Percentiles rank a stretch among this genome's conserved stretches.
Conservation (phyloP, 2,797 vertebrate species). For the Notolabrus celidotus region DNA sequence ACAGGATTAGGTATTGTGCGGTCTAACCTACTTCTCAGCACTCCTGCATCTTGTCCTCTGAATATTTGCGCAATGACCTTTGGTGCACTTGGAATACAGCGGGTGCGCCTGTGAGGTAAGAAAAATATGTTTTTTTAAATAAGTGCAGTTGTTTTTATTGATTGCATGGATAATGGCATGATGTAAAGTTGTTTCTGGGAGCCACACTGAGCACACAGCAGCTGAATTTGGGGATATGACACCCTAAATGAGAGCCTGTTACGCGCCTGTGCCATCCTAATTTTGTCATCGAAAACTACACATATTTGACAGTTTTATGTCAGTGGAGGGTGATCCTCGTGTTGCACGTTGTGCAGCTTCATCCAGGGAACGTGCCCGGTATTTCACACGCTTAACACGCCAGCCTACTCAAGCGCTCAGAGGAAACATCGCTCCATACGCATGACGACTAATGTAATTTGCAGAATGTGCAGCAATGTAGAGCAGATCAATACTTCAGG, state of each 20-base stretch:
- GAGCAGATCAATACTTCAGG: conserved; percentile 17
- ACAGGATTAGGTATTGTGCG: conserved; percentile 74
- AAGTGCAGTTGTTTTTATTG: neutral
- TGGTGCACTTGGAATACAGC: conserved; percentile 73
- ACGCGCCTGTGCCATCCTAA: conserved; percentile 31
- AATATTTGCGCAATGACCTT: conserved; percentile 78
- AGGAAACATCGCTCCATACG: conserved; percentile 22
- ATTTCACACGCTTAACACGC: conserved; percentile 37
- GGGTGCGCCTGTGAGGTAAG: conserved; percentile 72
- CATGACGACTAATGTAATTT: conserved; percentile 12
- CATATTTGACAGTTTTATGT: neutral
- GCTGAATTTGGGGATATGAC: neutral
- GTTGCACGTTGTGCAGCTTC: conserved; percentile 4
- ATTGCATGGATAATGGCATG: conserved; percentile 1
- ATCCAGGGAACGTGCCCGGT: neutral
- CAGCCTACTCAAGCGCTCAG: conserved; percentile 16
- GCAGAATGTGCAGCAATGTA: conserved; percentile 17
- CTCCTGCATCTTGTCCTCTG: conserved; percentile 60
- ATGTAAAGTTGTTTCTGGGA: conserved; percentile 42
- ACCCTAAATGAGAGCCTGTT: conserved; percentile 28
- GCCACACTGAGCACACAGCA: neutral
- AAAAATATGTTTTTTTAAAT: neutral
- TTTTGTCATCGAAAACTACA: neutral
- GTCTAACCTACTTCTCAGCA: conserved; percentile 67
- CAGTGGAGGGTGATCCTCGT: neutral